Evolutionary conservation across 2,888 invertebrate genomes (phyloP), one percentile per base, ranked within the genome.

Genomic region (Arrhopalites spinosus): DNA sequence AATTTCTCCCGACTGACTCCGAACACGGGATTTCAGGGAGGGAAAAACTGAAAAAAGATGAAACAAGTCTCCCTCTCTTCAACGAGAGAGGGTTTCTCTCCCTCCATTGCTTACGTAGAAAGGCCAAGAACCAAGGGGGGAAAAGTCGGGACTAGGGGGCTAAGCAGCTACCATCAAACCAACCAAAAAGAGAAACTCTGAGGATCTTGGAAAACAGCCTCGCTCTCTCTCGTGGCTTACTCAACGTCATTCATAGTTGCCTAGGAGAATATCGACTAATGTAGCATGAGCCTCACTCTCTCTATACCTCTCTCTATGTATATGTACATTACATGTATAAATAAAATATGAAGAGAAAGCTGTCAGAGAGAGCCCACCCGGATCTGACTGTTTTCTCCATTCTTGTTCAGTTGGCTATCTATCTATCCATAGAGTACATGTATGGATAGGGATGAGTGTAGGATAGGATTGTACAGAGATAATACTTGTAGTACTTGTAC

Each of bases 171-270:
- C 36, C 36, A 36, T 36, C 36, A 36, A 36, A 36, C 36, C 36
- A 11, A 36, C 36, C 36, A 36, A 36, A 64, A 47, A 27, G 45
- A 71, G 77, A 67, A 36, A 36, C 5, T 3, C 36, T 36, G 36
- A 36, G 36, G 36, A 36, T 36, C 5, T 36, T n/a, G 36, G 3
- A 11, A 36, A 36, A 36, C 36, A 36, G 36, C 36, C 36, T 36
- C 36, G 36, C 36, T 36, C 36, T 36, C 36, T 36, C 50, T 45
- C 45, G 50, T 69, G 69, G 69, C 78, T 78, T 78, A 73, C 80
- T 76, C 79, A 81, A 81, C 81, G 81, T 81, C 81, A 81, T 81
- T 81, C 81, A 81, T 78, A 78, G 81, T 81, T 79, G 75, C 79
- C 78, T 79, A 78, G 79, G 79, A 75, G 79, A 80, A 75, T 80